Evolutionary conservation across 2,888 invertebrate genomes (phyloP), one percentile per base, ranked within the genome.

Genomic region (Orthonychiurus folsomi): DNA sequence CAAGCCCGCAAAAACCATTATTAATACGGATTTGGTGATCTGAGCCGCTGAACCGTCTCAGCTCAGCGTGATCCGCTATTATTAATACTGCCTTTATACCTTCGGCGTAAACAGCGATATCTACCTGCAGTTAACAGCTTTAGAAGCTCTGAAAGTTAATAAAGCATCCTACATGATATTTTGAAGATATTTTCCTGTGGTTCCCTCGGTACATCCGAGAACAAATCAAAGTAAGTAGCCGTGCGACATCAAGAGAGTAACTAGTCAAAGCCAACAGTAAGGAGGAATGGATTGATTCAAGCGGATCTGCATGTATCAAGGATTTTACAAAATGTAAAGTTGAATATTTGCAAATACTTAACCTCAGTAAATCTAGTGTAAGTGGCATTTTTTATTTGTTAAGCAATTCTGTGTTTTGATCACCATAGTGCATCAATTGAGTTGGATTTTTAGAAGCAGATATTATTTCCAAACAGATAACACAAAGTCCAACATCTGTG

Each of bases 171-270:
- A 54, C n/a, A n/a, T n/a, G n/a, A n/a, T n/a, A n/a, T 18, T 56
- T 25, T 74, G 75, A 78, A 78, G 73, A 78, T 78, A 66, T 67
- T 76, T 23, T 78, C 77, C 15, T 74, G 77, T 2, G 77, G 76
- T 25, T 77, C 77, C 18, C 68, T 77, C 56, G 75, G 75, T 54
- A 73, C 75, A 57, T 74, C 73, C 47, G 76, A 76, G 68, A 65
- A 69, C 25, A 61, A 61, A 15, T 88, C 88, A 55, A 93, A 93
- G 79, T 87, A 89, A 65, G 94, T 94, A 50, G 93, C 91, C 21
- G 93, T 94, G 1, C 93, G 92, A 76, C 92, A 93, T 78, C 93
- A 93, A 0, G 94, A 93, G 76, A 92, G 92, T n/a, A 93, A 91
- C 75, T 93, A 93, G 78, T 89, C 93, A 2, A 94, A 94, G 76